These are phyloP conservation scores for Athrips mouffetella DNA, from an alignment of 2,888 invertebrate species.

Conservation along the genomic window DNA sequence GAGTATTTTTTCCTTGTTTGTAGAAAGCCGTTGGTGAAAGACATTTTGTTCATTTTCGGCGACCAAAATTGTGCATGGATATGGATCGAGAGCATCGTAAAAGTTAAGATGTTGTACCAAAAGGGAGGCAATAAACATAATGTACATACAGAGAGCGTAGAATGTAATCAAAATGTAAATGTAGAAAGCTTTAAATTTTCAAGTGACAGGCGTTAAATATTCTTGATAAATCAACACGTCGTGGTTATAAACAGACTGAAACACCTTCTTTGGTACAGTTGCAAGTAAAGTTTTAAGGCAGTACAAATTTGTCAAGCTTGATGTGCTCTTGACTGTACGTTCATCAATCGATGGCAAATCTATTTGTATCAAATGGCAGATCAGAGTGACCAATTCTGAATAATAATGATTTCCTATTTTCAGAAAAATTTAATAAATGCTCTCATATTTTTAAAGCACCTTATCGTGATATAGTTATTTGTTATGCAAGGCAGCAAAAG, in stretches of 20 bases:
- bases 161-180: conserved; percentile 9
- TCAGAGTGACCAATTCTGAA: too few species aligned
- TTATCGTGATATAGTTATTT: too few species aligned
- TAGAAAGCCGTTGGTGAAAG: conserved; percentile 1
- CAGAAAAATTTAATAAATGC: too few species aligned
- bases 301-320: too few species aligned
- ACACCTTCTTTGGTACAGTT: too few species aligned
- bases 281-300: too few species aligned
- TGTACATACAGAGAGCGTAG: background rate
- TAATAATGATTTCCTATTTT: too few species aligned
- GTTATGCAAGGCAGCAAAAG: too few species aligned
- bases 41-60: background rate
- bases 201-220: background rate
- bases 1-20: conserved; percentile 2
- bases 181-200: background rate
- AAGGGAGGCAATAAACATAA: background rate
- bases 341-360: too few species aligned
- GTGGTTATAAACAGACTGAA: background rate
- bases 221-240: background rate
- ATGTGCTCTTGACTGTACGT: too few species aligned
- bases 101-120: conserved; percentile 7
- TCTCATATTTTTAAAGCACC: too few species aligned
- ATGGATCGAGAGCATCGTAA: conserved; percentile 6
- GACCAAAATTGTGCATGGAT: background rate
- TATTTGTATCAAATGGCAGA: too few species aligned